Conservation (phyloP, 1,140 invertebrate species). For the Gonioctena quinquepunctata region DNA sequence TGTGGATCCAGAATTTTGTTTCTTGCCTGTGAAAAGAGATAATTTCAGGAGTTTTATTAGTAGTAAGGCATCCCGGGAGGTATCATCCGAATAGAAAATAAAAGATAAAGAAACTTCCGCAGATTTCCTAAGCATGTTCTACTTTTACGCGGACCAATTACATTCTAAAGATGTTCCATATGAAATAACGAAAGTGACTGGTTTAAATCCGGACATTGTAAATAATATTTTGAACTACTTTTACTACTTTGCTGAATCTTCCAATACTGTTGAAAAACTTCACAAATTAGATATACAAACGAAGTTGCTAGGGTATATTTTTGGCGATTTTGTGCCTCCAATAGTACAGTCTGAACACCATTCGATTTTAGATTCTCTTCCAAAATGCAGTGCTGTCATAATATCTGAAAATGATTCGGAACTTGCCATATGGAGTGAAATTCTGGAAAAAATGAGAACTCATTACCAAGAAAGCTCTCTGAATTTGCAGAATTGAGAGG, state of each 20-base stretch:
- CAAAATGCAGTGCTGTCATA: not conserved
- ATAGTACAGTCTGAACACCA: not conserved
- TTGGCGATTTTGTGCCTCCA: not conserved
- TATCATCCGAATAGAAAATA: not conserved
- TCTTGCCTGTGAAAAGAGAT: not conserved
- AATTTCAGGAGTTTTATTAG: not conserved
- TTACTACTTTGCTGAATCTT: not conserved
- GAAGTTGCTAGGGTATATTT: not conserved
- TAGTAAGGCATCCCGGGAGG: not conserved
- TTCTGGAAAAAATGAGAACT: not conserved
- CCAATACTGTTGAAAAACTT: not conserved
- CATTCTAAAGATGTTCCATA: not conserved
- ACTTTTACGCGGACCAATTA: not conserved
- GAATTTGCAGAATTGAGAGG: not conserved
- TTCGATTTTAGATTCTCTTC: not conserved
- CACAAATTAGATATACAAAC: not conserved
- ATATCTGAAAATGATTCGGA: not conserved
- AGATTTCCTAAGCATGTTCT: not conserved
- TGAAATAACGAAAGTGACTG: not conserved
- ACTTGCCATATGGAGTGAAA: not conserved
- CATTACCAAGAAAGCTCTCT: not conserved
- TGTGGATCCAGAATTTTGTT: not conserved
- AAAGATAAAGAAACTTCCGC: not conserved
- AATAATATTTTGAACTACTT: not conserved
- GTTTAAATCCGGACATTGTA: not conserved